Percentiles rank a stretch among this genome's conserved stretches.
phyloP scores from a whole-genome alignment of 1,140 invertebrate species.

The Oscheius sp. region DNA sequence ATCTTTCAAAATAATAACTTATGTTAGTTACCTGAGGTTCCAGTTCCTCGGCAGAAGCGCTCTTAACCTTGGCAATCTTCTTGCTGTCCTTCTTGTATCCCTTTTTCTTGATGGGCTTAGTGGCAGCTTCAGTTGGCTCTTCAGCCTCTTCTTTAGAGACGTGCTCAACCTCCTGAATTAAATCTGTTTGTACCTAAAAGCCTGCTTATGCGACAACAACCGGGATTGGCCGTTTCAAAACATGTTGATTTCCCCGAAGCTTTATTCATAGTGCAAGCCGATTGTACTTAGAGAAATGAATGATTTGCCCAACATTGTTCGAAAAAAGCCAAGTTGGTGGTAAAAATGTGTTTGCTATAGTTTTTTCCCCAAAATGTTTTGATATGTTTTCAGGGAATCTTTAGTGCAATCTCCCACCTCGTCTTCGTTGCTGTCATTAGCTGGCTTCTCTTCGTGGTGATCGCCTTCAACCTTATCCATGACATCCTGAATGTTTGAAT shows the following conservation, averaged over 20 bases:
- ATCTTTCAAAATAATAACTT: background rate
- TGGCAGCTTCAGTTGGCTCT: constrained; percentile 17
- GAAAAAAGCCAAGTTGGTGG: no score
- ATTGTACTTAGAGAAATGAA: no score
- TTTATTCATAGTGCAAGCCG: no score
- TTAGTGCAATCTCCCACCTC: background rate
- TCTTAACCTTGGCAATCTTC: background rate
- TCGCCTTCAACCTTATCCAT: background rate
- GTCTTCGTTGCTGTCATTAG: background rate
- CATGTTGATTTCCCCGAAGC: no score
- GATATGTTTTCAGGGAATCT: no score
- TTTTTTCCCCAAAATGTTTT: no score
- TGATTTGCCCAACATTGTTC: no score
- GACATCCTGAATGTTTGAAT: no score
- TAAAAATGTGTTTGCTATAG: no score
- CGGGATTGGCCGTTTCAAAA: no score
- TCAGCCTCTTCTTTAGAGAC: constrained; percentile 9
- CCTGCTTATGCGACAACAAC: no score
- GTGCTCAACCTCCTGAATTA: background rate
- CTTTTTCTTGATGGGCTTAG: constrained; percentile 15
- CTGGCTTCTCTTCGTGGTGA: background rate
- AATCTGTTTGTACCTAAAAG: background rate
- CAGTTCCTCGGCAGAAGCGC: background rate
- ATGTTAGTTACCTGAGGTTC: background rate
- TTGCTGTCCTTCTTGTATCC: background rate